Base-by-base conservation (phyloP, 2,797 vertebrate genomes). In the Sebastes minor region DNA sequence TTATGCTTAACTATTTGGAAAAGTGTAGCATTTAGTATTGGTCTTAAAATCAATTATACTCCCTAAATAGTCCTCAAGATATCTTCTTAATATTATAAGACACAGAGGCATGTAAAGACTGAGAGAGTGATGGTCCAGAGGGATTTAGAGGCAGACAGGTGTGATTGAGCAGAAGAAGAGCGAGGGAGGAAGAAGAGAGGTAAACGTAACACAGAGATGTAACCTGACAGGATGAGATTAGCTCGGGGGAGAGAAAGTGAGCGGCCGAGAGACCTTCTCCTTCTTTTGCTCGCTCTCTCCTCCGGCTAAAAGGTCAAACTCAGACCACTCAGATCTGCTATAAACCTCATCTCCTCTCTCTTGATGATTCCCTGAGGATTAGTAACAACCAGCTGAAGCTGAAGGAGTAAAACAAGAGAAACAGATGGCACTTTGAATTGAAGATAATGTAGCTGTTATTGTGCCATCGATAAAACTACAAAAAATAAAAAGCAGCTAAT, bases 381-480 rank as follows among this genome's bases (percentile, higher is more conserved):
- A 74, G 80, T 75, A 75, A 76, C 61, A 62, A 46, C 18, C 77
- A 57, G 28, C 38, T 42, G 13, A 6, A 7, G 56, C 66, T 60
- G 73, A 66, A 63, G 75, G 25, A 78, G 61, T 64, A 33, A 74
- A 18, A 32, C 5, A 42, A 42, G 10, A 46, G 10, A 74, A 82
- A 73, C 79, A 86, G 74, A 85, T 77, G 82, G 38, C 60, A 27
- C 76, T 77, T 69, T 74, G 82, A 76, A 72, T 59, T n/a, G 74
- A 12, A 46, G 70, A 83, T 76, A 55, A 82, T 82, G 76, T 73
- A 46, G 74, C 49, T 20, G 73, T 80, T 80, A 64, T 75, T 64
- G 53, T 20, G 55, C 61, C 66, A 20, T 69, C n/a, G 38, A 83
- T 70, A 81, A 49, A 78, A 82, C 33, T 64, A 38, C 33, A 71